A percentile compares a stretch with the other conserved stretches of the same genome.
phyloP scores from a whole-genome alignment of 2,888 invertebrate species.

The Pogonocherus hispidulus region DNA sequence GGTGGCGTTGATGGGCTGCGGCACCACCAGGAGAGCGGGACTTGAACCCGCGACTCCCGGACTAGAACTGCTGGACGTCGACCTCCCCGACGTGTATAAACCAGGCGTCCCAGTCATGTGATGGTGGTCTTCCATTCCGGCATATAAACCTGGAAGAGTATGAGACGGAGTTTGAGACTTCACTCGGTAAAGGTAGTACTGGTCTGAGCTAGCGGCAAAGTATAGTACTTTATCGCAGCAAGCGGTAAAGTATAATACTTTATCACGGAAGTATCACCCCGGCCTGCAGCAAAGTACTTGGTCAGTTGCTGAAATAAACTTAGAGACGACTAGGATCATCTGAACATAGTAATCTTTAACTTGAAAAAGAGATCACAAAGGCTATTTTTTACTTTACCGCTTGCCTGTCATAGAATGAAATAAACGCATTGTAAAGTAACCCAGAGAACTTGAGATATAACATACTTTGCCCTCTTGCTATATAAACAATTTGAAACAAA shows the following conservation, averaged over 20 bases:
- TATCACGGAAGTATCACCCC: not conserved
- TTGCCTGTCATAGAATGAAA: too few species aligned
- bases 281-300: too few species aligned
- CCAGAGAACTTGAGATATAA: too few species aligned
- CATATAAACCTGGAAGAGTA: conserved; percentile 45
- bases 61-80: conserved; percentile 69
- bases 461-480: too few species aligned
- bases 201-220: not conserved
- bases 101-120: conserved; percentile 66
- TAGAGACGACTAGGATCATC: too few species aligned
- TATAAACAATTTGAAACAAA: too few species aligned
- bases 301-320: too few species aligned
- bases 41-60: conserved; percentile 70
- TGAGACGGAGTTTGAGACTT: too few species aligned
- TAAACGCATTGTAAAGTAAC: not conserved
- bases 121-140: conserved; percentile 66
- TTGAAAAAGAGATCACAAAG: not conserved
- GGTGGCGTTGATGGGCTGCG: conserved; percentile 85
- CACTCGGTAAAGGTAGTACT: too few species aligned
- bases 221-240: not conserved
- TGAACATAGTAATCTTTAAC: too few species aligned
- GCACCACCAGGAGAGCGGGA: conserved; percentile 85
- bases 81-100: conserved; percentile 70
- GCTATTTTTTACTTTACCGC: too few species aligned
- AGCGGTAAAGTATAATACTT: not conserved